phyloP scores from a whole-genome alignment of 2,888 invertebrate species.

The Stenoptilia bipunctidactyla region DNA sequence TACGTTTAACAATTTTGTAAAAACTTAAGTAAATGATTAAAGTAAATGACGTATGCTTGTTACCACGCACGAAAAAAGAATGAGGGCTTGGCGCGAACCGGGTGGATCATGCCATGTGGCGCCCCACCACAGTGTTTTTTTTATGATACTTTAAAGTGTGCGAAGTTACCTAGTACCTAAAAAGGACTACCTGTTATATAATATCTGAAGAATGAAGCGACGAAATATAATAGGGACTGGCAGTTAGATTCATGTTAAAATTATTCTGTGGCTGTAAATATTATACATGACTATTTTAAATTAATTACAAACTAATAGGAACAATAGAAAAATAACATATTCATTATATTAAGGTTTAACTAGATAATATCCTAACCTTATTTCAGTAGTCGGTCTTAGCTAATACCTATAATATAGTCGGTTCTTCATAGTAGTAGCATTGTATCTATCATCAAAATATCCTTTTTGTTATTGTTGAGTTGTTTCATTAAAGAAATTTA shows the following conservation, averaged over 20 bases:
- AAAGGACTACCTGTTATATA: too few relatives aligned
- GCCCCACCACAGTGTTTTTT: too few relatives aligned
- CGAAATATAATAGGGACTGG: too few relatives aligned
- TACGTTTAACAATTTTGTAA: too few relatives aligned
- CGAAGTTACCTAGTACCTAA: too few relatives aligned
- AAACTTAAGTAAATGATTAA: too few relatives aligned
- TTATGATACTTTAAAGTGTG: too few relatives aligned
- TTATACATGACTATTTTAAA: conserved; percentile 55
- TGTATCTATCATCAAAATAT: conserved; percentile 28
- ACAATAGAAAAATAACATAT: conserved; percentile 64
- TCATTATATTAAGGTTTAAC: conserved; percentile 60
- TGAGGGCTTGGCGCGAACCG: too few relatives aligned
- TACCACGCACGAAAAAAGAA: too few relatives aligned
- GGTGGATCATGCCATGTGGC: too few relatives aligned
- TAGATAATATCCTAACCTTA: conserved; percentile 54
- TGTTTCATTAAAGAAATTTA: conserved; percentile 41
- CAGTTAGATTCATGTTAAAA: conserved; percentile 45
- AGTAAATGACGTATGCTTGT: too few relatives aligned
- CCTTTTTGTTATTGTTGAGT: conserved; percentile 26
- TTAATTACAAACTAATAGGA: conserved; percentile 60
- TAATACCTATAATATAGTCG: conserved; percentile 32
- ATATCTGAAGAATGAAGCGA: too few relatives aligned
- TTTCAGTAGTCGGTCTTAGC: conserved; percentile 59
- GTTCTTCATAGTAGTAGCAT: conserved; percentile 9
- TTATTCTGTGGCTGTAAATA: conserved; percentile 56